Evolutionary conservation across 2,113 vertebrate species (phyloP), one percentile per base, ranked within the genome.

Genomic region (Nannospalax galili): DNA sequence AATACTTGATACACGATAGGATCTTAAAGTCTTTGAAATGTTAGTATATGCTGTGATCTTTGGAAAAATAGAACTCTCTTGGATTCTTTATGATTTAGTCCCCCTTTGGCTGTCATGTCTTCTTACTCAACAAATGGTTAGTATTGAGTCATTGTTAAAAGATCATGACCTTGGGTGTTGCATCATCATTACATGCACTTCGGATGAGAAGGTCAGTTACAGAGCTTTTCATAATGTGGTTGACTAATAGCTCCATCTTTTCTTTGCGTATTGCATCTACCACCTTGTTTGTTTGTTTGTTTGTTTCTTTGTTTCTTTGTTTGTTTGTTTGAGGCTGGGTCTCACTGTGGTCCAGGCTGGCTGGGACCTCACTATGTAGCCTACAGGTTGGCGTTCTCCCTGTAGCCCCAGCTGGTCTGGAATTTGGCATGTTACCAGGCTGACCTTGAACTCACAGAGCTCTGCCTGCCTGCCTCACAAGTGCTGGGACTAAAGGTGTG

Each of bases 21-120:
- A 79, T 37, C 80, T 74, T 82, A 72, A 81, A 80, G 65, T 60
- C 80, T 84, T 72, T 52, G 64, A 96, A 94, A 88, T 65, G 42
- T 90, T 30, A 10, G 24, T 56, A 26, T 95, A 87, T 40, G 62
- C 28, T 56, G 0, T 70, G 45, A 19, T 84, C 62, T 96, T 88
- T 37, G 24, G 89, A 64, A 87, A 72, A 87, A 72, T 37, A 84
- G 64, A 82, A 69, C 85, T 60, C 32, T 86, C 64, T 84, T n/a
- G 12, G 67, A 74, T 86, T 96, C 84, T 74, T 80, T 89, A 62
- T 67, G n/a, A 15, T 26, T 92, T 88, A 81, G 62, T 90, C 70
- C 60, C 78, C 60, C 62, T 52, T 60, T 72, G 84, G 62, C 56
- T 60, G 52, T 56, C 30, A 45, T 84, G 35, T 62, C 70, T 92